Evolutionary conservation across 2,113 vertebrate genomes (phyloP), one percentile per base, ranked within the genome.

Genomic region (Chloroceryle aenea): DNA sequence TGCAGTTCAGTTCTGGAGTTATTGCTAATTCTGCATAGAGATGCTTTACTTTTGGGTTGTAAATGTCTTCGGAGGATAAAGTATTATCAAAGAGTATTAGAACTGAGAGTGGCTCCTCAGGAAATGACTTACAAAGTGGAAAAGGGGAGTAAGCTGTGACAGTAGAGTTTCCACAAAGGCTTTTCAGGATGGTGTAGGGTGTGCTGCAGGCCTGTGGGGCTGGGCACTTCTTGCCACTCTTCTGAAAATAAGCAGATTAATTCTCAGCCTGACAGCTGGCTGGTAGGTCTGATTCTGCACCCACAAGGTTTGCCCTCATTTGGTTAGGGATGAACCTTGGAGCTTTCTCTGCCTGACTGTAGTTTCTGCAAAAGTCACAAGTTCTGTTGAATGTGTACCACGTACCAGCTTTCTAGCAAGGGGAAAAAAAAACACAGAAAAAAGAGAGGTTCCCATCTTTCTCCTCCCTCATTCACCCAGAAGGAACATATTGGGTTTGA

Each of bases 181-280:
- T 82, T 48, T 27, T 47, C 11, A 36, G 34, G 29, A 20, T 67
- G 61, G 14, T 34, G 38, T 3, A 34, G 25, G 38, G 10, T 12
- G 14, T 15, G 18, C 14, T 0, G 1, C 6, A 32, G 25, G 8
- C 14, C 66, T 69, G 19, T 0, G 1, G 19, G n/a, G 40, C 20
- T 64, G 85, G 52, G 47, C 59, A 47, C 17, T 27, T 6, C 23
- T 68, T 32, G 17, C 13, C 23, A n/a, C 11, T 66, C 22, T 72
- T 59, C 43, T 64, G 43, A 18, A 79, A 63, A 64, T 29, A 5
- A 58, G 12, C 27, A 85, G 42, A 36, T 59, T 66, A 48, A 73
- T 67, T 78, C 25, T 43, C 21, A 56, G 43, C 3, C 67, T 64
- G 75, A 34, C 26, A 79, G 56, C 50, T 85, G 77, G 81, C 29